Evolutionary conservation across 2,888 invertebrate species (phyloP), one percentile per base, ranked within the genome.

Genomic region (Pherbina coryleti): DNA sequence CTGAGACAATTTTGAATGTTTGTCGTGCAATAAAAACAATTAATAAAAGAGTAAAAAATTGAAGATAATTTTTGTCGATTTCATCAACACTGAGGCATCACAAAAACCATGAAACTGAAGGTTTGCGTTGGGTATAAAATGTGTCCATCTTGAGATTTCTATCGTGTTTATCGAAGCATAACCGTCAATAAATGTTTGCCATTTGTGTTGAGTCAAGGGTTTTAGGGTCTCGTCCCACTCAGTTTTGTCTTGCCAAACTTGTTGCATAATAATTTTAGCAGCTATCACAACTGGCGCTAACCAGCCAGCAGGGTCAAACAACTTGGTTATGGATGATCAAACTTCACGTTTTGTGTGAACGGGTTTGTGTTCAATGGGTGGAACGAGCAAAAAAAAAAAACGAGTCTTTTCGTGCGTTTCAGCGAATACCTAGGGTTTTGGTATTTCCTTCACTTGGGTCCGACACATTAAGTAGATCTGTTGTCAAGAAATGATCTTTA

Each of bases 331-430:
- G n/a, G 17, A 19, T 19, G 53, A 53, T n/a, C 7, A 19, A 53
- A 53, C 53, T 53, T 53, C 53, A n/a, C 53, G 53, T 7, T 53
- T 53, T 53, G 53, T 17, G 17, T 37, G 37, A 53, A 53, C 19
- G 53, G 19, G 19, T 17, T 19, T 53, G 17, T 53, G 53, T 53
- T 53, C 53, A 53, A 53, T 53, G 19, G 3, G 37, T 37, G 17
- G 53, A 19, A 53, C 53, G 17, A 19, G 53, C 4, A 53, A 17
- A 53, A 19, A 53, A 17, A 53, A 19, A 53, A 9, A 53, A 71
- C 3, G 17, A 7, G n/a, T 71, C 71, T n/a, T 14, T 55, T 25
- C 17, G 17, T 7, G 77, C 79, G 17, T 79, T 81, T 78, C 77
- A 79, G 7, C 62, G 62, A 5, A 79, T 72, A 17, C 64, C 66